These are phyloP conservation scores for Prionace glauca DNA, from an alignment of 2,797 vertebrate species.

Conservation along the genomic window DNA sequence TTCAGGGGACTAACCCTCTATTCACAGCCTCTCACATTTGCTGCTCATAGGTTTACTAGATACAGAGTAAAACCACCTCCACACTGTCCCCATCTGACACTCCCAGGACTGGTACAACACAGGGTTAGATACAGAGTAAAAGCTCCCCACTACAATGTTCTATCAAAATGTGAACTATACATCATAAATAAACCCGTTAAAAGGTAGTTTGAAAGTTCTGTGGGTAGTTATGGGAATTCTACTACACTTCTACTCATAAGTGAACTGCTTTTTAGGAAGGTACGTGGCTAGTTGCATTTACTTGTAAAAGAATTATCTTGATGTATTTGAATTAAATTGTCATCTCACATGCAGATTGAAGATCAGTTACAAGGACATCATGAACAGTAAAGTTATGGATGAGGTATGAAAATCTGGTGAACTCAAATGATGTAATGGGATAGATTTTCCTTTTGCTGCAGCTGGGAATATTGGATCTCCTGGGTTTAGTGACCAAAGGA, in stretches of 20 bases:
- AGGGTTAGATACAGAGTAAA: neutral
- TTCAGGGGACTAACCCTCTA: too few species aligned
- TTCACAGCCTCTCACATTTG: too few species aligned
- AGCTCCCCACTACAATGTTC: neutral
- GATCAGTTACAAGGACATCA: slow-evolving; percentile 67
- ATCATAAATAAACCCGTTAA: neutral
- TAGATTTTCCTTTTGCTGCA: neutral
- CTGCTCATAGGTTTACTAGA: neutral
- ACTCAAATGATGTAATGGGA: slow-evolving; percentile 40
- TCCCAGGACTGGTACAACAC: neutral
- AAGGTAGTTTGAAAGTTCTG: neutral
- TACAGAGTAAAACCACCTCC: neutral
- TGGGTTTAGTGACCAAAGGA: too few species aligned
- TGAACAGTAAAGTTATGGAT: slow-evolving; percentile 67
- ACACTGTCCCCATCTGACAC: neutral
- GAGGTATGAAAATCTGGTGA: slow-evolving; percentile 56
- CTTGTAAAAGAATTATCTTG: neutral
- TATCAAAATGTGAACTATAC: neutral
- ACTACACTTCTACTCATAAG: neutral
- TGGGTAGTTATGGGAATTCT: neutral
- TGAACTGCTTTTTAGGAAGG: neutral
- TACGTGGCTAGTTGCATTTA: neutral
- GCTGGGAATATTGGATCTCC: neutral
- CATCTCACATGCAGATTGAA: slow-evolving; percentile 67
- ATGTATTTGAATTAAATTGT: neutral